Conservation (phyloP, 2,888 invertebrate species). For the Stenurella melanura region DNA sequence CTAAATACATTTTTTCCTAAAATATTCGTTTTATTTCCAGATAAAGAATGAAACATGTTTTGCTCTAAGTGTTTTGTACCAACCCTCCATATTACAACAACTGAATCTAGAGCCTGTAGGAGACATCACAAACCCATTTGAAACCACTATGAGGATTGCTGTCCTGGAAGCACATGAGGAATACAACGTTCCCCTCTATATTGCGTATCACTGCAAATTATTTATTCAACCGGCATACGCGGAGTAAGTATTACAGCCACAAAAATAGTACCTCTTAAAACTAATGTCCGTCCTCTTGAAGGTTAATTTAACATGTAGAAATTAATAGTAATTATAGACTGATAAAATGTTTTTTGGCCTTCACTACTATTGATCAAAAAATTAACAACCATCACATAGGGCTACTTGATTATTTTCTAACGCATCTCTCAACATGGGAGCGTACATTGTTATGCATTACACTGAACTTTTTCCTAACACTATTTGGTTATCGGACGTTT, state of each 20-base stretch:
- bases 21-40: slow-evolving; percentile 70
- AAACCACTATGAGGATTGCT: slow-evolving; percentile 82
- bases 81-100: slow-evolving; percentile 81
- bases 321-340: too few relatives aligned
- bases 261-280: too few relatives aligned
- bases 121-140: slow-evolving; percentile 84
- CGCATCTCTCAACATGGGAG: too few relatives aligned
- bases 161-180: slow-evolving; percentile 84
- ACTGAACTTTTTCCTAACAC: too few relatives aligned
- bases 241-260: slow-evolving; percentile 76
- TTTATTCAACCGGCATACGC: slow-evolving; percentile 84
- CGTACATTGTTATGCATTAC: too few relatives aligned
- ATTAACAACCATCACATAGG: too few relatives aligned
- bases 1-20: neutral
- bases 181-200: slow-evolving; percentile 85
- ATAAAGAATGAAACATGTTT: slow-evolving; percentile 86
- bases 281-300: too few relatives aligned
- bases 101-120: slow-evolving; percentile 80
- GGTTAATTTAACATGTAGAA: too few relatives aligned
- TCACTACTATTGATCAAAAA: too few relatives aligned
- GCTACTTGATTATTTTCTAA: too few relatives aligned
- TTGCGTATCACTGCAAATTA: slow-evolving; percentile 88
- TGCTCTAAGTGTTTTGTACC: slow-evolving; percentile 84
- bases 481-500: too few relatives aligned
- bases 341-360: too few relatives aligned